Conservation (phyloP, 2,113 vertebrate species). For the Neoarius graeffei region DNA sequence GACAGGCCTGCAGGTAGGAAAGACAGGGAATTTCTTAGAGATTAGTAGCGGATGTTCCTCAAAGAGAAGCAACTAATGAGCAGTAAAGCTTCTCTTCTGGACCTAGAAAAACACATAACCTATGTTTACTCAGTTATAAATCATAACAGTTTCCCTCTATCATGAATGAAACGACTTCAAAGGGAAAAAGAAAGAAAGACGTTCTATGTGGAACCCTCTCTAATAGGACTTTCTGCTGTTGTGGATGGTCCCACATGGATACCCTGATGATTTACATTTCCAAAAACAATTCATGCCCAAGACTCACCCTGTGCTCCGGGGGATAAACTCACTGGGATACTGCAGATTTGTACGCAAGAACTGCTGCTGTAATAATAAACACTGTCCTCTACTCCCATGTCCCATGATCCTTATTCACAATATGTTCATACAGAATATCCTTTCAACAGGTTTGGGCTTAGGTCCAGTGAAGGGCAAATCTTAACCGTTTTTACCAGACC, state of each 20-base stretch:
- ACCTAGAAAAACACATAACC: slow-evolving; percentile 55
- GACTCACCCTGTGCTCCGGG: neutral
- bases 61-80: slow-evolving; percentile 65
- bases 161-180: neutral
- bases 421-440: neutral
- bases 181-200: neutral
- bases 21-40: slow-evolving; percentile 68
- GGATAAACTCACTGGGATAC: neutral
- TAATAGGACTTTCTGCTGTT: neutral
- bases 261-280: neutral
- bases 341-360: neutral
- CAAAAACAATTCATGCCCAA: neutral
- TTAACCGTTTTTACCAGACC: neutral
- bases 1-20: slow-evolving; percentile 73
- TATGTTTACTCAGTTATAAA: slow-evolving; percentile 63
- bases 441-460: neutral
- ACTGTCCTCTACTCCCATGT: neutral
- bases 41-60: slow-evolving; percentile 75
- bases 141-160: neutral
- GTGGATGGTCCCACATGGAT: neutral
- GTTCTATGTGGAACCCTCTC: neutral
- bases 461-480: neutral
- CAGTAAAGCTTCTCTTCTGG: slow-evolving; percentile 62
- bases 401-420: neutral
- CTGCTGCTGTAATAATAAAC: neutral